Evolutionary conservation across 2,113 vertebrate species (phyloP), one percentile per base, ranked within the genome.

Genomic region (Syngnathus typhle): DNA sequence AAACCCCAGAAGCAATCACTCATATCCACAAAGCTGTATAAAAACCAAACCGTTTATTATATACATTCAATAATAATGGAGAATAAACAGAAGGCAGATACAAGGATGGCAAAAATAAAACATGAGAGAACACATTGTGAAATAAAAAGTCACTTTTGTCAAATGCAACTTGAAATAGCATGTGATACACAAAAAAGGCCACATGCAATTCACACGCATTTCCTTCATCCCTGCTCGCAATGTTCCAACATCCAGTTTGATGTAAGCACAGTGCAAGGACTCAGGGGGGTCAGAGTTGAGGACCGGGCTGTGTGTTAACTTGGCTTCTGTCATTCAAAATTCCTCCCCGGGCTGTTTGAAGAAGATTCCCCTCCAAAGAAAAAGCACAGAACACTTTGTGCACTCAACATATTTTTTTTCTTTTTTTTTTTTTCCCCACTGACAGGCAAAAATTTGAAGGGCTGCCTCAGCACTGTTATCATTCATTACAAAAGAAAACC

Each of bases 1-100:
- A 36, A 59, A 18, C 18, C 9, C 9, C 52, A 36, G 37, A 39
- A 61, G 60, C 38, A 61, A 61, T 61, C 60, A 60, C 18, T 60
- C 59, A 18, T n/a, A 44, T 47, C 36, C 73, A 66, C 59, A 80
- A 56, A 73, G 67, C 37, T 38, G 63, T 36, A 37, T 90, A 91
- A 91, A 89, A 91, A 90, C 88, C 85, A 90, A 90, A 91, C 85
- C 67, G 88, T 90, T 89, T 90, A 89, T 88, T 91, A 90, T 89
- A 84, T 90, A 89, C 89, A 90, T 88, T 90, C 87, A 89, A 88
- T 86, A 85, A 90, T 87, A 85, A 90, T 89, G 86, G 82, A 82
- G 84, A 80, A 82, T 84, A 87, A 89, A 88, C 72, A 81, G 67
- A 87, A 87, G 85, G 85, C 81, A 88, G 82, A 86, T 77, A 90